Percentiles rank a stretch among this genome's conserved stretches.
Conservation (phyloP, 2,797 vertebrate genomes). For the Enteromius viviparus region DNA sequence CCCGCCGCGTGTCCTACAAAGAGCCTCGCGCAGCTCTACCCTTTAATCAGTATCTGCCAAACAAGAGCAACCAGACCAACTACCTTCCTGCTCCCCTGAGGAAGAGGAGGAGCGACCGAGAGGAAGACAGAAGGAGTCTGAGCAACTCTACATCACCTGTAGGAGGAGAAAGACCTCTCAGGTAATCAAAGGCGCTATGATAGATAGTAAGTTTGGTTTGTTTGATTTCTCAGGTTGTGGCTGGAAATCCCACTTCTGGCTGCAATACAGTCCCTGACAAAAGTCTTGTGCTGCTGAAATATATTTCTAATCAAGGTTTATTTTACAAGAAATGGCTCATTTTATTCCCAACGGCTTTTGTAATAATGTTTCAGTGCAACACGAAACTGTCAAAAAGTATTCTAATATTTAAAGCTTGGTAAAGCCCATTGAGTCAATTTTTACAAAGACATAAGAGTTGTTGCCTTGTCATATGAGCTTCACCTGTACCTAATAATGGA, state of each 20-base stretch:
- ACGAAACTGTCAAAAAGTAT: no score
- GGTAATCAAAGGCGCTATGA: slow-evolving; percentile 70
- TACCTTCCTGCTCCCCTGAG: slow-evolving; percentile 88
- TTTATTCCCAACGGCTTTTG: no score
- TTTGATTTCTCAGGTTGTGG: slow-evolving; percentile 24
- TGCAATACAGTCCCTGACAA: not conserved
- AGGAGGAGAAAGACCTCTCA: slow-evolving; percentile 82
- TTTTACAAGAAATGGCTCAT: no score
- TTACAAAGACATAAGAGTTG: no score
- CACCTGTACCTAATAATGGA: no score
- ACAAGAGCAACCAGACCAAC: slow-evolving; percentile 89
- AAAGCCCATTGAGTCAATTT: no score
- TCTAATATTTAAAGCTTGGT: no score
- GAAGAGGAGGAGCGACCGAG: slow-evolving; percentile 84
- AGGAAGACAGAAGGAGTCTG: slow-evolving; percentile 89
- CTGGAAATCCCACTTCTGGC: slow-evolving; percentile 15
- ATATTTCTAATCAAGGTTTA: no score
- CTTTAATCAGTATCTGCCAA: slow-evolving; percentile 98
- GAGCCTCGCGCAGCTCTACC: slow-evolving; percentile 89
- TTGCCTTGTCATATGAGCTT: no score
- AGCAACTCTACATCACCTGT: slow-evolving; percentile 81
- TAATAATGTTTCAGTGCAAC: no score
- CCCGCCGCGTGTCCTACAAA: slow-evolving; percentile 85
- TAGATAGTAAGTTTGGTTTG: not conserved
- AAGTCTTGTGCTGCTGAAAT: no score